These are phyloP conservation scores for Sepioteuthis lessoniana DNA, from an alignment of 2,888 invertebrate species.

Conservation along the genomic window DNA sequence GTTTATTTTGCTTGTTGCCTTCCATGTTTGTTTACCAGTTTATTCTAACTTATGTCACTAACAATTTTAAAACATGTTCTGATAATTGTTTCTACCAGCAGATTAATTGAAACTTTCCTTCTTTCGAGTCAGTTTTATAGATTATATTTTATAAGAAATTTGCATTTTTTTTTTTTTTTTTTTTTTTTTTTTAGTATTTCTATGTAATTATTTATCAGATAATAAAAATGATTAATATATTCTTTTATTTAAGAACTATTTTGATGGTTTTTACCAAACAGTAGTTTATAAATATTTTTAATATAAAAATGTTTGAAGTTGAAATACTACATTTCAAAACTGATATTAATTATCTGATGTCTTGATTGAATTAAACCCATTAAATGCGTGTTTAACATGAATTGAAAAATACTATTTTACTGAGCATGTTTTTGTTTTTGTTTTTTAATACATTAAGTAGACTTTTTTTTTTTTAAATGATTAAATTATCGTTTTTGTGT, in stretches of 20 bases:
- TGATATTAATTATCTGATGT: not conserved
- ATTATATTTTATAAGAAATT: not conserved
- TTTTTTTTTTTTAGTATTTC: not conserved
- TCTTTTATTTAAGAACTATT: not conserved
- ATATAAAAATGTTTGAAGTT: not conserved
- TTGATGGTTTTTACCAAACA: not conserved
- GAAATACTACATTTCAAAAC: not conserved
- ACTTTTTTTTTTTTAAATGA: not conserved
- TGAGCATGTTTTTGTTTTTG: constrained; percentile 16
- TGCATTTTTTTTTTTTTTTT: too few species aligned
- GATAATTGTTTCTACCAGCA: not conserved
- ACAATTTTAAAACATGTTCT: not conserved
- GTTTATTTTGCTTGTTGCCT: constrained; percentile 20
- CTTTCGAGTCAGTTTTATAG: not conserved
- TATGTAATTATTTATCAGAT: not conserved
- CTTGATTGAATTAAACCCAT: constrained; percentile 23
- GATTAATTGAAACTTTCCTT: not conserved
- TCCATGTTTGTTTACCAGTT: not conserved
- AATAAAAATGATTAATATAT: not conserved
- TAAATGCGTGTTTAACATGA: not conserved
- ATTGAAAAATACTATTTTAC: not conserved
- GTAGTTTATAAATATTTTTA: not conserved
- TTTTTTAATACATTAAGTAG: not conserved
- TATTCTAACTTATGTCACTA: not conserved
- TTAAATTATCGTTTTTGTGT: not conserved